A percentile compares a stretch with the other conserved stretches of the same genome.
Evolutionary conservation across 2,113 vertebrate genomes (phyloP).

Genomic region (Campylomormyrus numenius): DNA sequence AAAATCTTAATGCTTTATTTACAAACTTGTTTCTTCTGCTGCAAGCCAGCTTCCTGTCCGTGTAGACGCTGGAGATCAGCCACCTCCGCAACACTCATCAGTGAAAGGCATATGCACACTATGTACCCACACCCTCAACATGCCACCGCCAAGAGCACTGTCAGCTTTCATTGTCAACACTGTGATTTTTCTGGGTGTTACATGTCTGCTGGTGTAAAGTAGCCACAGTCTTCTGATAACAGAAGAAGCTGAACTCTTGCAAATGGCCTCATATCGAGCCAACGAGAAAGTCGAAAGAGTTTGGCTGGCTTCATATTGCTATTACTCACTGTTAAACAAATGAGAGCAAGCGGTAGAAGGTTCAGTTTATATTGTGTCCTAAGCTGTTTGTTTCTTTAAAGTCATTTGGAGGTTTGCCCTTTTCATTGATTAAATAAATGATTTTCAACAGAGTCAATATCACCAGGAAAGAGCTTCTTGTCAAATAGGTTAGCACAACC

Average conservation of each 20-base stretch:
- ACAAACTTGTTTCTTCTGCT: neutral
- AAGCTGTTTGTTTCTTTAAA: neutral
- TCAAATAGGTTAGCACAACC: conserved; percentile 2
- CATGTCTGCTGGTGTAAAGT: neutral
- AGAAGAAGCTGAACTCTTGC: neutral
- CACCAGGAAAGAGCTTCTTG: neutral
- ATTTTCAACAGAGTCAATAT: neutral
- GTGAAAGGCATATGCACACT: neutral
- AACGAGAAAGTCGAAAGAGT: neutral
- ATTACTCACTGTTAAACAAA: neutral
- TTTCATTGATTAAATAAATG: conserved; percentile 7
- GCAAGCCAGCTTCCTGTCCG: neutral
- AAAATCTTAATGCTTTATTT: neutral
- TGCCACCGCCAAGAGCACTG: neutral
- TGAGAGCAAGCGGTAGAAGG: neutral
- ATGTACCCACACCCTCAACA: neutral
- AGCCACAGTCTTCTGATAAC: neutral
- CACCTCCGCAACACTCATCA: neutral
- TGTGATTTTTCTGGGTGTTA: conserved; percentile 1
- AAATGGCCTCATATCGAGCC: neutral
- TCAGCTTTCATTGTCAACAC: conserved; percentile 2
- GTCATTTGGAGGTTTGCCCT: neutral
- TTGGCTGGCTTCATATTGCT: neutral
- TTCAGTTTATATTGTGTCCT: neutral
- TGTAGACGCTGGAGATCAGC: neutral